Conservation (phyloP, 2,888 invertebrate species). For the Ormyrus pomaceus region DNA sequence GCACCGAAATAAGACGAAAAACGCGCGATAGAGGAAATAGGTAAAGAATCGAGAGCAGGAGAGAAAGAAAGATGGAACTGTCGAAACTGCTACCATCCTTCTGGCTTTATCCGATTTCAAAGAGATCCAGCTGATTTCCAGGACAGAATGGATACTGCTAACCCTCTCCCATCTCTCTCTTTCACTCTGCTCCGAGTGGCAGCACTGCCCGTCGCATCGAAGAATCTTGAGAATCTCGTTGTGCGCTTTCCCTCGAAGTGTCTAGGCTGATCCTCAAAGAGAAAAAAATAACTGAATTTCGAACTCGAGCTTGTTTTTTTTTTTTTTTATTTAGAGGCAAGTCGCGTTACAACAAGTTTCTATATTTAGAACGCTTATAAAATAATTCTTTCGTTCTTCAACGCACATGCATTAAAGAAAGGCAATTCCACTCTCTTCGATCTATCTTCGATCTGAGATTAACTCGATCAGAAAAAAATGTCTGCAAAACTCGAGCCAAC, state of each 20-base stretch:
- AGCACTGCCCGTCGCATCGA: conserved; percentile 1
- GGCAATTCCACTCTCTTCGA: too few relatives aligned
- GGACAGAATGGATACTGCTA: conserved; percentile 48
- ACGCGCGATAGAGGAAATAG: neutral
- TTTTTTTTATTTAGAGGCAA: too few relatives aligned
- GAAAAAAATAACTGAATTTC: too few relatives aligned
- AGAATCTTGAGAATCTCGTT: conserved; percentile 46
- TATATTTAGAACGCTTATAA: too few relatives aligned
- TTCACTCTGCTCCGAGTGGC: conserved; percentile 6
- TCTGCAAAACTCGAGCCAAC: too few relatives aligned
- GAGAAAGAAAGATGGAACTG: conserved; percentile 38
- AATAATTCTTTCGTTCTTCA: too few relatives aligned
- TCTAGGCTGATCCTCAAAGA: too few relatives aligned
- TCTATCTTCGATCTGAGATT: too few relatives aligned
- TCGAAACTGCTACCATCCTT: conserved; percentile 43
- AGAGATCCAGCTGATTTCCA: conserved; percentile 56
- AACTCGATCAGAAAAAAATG: too few relatives aligned
- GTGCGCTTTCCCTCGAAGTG: neutral
- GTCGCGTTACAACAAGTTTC: too few relatives aligned
- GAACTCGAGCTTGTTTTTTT: too few relatives aligned
- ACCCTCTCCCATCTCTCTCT: conserved; percentile 39
- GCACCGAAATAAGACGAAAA: conserved; percentile 11
- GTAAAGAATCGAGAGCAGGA: conserved; percentile 26
- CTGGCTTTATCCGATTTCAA: conserved; percentile 61
- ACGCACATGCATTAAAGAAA: too few relatives aligned